Conservation (phyloP, 2,797 vertebrate genomes). For the Macrochelys suwanniensis region DNA sequence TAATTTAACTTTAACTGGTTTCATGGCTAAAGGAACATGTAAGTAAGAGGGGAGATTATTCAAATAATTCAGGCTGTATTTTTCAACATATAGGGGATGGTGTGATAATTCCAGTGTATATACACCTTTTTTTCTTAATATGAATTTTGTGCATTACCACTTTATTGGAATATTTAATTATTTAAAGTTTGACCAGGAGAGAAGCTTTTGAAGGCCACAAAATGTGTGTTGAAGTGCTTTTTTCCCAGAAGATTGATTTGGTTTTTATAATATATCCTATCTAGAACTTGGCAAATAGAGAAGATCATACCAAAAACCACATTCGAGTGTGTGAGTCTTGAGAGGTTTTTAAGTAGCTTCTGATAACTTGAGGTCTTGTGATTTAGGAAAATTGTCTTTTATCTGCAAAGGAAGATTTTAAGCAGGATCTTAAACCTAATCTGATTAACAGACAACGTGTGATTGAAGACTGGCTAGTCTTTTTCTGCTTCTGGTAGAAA, state of each 20-base stretch:
- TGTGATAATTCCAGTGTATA: background rate
- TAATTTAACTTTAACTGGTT: background rate
- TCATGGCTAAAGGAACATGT: background rate
- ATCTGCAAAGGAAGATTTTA: background rate
- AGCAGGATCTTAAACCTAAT: background rate
- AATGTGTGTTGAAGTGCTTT: background rate
- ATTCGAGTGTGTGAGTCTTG: background rate
- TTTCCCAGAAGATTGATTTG: background rate
- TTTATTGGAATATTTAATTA: background rate
- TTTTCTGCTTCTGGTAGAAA: background rate
- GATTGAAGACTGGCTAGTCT: background rate
- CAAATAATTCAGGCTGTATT: background rate
- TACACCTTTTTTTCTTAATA: background rate
- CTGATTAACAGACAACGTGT: background rate
- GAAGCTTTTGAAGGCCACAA: background rate
- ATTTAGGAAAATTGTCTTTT: background rate
- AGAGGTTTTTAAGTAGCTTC: background rate
- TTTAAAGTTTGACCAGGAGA: background rate
- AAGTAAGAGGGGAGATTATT: background rate
- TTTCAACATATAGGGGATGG: background rate
- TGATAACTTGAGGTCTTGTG: background rate
- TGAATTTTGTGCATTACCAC: background rate
- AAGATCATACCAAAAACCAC: background rate
- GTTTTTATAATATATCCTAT: background rate
- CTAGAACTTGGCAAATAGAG: background rate